Base-by-base conservation (phyloP, 1,140 invertebrate genomes). In the Adelges cooleyi region DNA sequence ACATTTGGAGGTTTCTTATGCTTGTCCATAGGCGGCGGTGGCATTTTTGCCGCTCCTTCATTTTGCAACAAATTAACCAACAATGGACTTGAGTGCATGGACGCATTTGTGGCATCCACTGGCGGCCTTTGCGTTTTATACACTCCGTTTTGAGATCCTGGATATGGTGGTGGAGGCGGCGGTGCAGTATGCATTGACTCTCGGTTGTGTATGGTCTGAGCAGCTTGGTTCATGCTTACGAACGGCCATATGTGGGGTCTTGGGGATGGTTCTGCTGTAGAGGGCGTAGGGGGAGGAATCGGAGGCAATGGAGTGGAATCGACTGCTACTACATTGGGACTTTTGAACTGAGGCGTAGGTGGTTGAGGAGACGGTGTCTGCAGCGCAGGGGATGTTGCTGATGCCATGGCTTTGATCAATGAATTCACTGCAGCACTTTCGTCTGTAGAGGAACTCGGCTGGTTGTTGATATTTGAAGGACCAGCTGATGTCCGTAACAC, bases 1-100 rank as follows among this genome's bases (percentile, higher is more conserved):
- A 46, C 17, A 59, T 40, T 59, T 46, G 76, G 67, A 66, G 75
- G 68, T 68, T 29, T 70, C 71, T 23, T 70, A 70, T 53, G 69
- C 65, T 67, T 69, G 52, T 40, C 56, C 56, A 62, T 66, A 29
- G 67, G 70, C 67, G 51, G 79, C 67, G 51, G 79, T 9, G 56
- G 56, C 56, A 62, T 62, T 62, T 62, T 62, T 46, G 40, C 56
- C 73, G 78, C 78, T 52, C 84, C 85, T 71, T 92, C 89, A 73
- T 89, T 93, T 78, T 94, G 90, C 69, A 95, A 77, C 62, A 95
- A 76, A 77, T 95, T 95, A 3, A 95, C 91, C 46, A 95, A 78
- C 56, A 95, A 75, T n/a, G 91, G 91, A 74, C 89, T 92, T 66
- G 89, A 89, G 70, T 89, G 80, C 20, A 85, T 85, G 33, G 23